phyloP scores from a whole-genome alignment of 2,113 vertebrate genomes.

The Oreotragus oreotragus region DNA sequence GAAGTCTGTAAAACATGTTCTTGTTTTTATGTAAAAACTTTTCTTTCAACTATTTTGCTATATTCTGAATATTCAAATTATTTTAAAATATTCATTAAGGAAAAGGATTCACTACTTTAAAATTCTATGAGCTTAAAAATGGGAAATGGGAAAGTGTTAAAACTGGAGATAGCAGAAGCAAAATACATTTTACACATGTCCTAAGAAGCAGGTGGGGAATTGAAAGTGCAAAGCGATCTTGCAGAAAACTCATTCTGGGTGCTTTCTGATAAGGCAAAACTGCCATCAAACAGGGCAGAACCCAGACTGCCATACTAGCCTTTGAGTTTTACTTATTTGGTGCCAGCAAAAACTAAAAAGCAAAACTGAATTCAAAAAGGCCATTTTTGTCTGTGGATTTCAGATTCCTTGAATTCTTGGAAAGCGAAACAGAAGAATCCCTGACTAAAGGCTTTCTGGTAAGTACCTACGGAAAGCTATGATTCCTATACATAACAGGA shows the following conservation, averaged over 20 bases:
- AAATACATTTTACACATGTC: conserved; percentile 68
- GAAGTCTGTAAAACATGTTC: conserved; percentile 73
- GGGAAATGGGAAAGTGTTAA: conserved; percentile 68
- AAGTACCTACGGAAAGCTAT: conserved; percentile 45
- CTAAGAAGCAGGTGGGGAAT: conserved; percentile 66
- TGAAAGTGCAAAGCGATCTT: conserved; percentile 47
- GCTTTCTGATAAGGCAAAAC: conserved; percentile 49
- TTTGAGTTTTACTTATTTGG: conserved; percentile 40
- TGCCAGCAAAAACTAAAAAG: conserved; percentile 22
- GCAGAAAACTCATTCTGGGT: conserved; percentile 45
- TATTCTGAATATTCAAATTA: conserved; percentile 77
- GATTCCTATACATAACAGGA: conserved; percentile 15
- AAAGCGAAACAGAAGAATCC: conserved; percentile 63
- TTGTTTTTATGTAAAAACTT: conserved; percentile 72
- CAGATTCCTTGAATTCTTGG: conserved; percentile 63
- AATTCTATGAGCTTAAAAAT: conserved; percentile 71
- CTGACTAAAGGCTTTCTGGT: conserved; percentile 59
- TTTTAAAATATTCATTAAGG: conserved; percentile 77
- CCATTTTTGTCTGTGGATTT: conserved; percentile 44
- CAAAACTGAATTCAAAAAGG: conserved; percentile 33
- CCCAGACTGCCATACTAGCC: neutral
- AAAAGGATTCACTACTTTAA: conserved; percentile 73
- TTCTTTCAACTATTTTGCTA: conserved; percentile 71
- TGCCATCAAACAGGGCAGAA: conserved; percentile 25
- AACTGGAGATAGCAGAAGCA: conserved; percentile 60